Conservation (phyloP, 2,113 vertebrate genomes). For the Axis porcinus region DNA sequence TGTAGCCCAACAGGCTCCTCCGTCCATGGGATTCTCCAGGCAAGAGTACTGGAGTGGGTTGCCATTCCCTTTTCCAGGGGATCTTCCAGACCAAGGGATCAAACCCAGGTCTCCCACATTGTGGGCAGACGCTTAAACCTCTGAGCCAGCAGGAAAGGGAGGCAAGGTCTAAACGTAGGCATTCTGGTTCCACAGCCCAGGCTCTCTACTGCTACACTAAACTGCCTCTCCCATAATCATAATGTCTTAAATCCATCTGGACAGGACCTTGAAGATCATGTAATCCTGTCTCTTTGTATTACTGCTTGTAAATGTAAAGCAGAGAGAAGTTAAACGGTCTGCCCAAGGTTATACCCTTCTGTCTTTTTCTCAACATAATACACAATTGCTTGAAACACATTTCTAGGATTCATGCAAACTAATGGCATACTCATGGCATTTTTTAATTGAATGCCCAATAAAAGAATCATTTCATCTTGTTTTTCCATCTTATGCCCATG, state of each 20-base stretch:
- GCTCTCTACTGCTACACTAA: background rate
- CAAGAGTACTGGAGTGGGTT: too few relatives aligned
- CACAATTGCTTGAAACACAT: background rate
- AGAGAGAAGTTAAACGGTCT: conserved; percentile 25
- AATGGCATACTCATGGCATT: conserved; percentile 27
- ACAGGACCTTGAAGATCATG: background rate
- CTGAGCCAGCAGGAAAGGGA: background rate
- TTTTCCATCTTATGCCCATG: conserved; percentile 26
- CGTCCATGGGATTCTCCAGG: too few relatives aligned
- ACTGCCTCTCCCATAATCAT: background rate
- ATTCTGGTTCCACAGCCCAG: background rate
- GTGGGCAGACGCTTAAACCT: too few relatives aligned
- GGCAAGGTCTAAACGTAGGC: background rate
- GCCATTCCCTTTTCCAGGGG: too few relatives aligned
- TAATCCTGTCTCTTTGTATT: conserved; percentile 7
- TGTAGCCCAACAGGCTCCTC: too few relatives aligned
- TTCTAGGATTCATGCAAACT: conserved; percentile 36
- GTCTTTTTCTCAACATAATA: conserved; percentile 19
- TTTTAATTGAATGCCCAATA: conserved; percentile 45
- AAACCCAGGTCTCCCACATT: too few relatives aligned
- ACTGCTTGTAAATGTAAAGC: conserved; percentile 21
- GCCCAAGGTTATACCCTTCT: conserved; percentile 26
- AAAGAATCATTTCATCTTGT: conserved; percentile 49
- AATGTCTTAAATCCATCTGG: background rate
- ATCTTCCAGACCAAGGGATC: too few relatives aligned